Conservation (phyloP, 2,888 invertebrate species). For the Orthosia gothica region DNA sequence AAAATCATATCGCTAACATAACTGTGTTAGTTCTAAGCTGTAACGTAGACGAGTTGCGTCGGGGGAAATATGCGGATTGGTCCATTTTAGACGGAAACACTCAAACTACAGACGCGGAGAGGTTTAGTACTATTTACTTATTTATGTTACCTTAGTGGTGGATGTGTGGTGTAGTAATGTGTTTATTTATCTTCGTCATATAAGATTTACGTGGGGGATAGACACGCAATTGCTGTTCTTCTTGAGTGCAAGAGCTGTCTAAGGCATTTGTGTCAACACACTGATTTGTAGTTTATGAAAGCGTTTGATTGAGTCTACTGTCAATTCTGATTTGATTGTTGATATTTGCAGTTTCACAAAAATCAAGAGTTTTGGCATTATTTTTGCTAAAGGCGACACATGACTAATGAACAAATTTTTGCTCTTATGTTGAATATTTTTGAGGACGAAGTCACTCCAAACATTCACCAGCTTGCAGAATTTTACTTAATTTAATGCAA, state of each 20-base stretch:
- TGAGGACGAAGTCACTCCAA: not conserved
- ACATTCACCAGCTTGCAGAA: not conserved
- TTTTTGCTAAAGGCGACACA: no score
- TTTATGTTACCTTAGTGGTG: slow-evolving; percentile 26
- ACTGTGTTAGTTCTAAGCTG: slow-evolving; percentile 42
- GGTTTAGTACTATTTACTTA: slow-evolving; percentile 33
- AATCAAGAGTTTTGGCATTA: not conserved
- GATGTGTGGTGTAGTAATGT: slow-evolving; percentile 3
- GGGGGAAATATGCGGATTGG: slow-evolving; percentile 62
- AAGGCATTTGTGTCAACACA: not conserved
- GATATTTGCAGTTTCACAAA: not conserved
- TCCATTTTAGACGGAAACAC: slow-evolving; percentile 28
- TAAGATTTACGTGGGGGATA: not conserved
- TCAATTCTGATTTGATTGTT: not conserved
- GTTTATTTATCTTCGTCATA: slow-evolving; percentile 1
- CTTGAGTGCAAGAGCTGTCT: not conserved
- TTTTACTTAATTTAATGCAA: not conserved
- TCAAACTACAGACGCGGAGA: slow-evolving; percentile 37
- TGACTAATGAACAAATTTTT: no score
- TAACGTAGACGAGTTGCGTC: slow-evolving; percentile 37
- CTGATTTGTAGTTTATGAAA: not conserved
- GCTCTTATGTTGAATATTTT: no score
- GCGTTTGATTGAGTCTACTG: not conserved
- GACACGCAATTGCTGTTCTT: not conserved
- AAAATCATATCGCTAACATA: slow-evolving; percentile 61